Conservation (phyloP, 2,113 vertebrate genomes). For the Catharus bicknelli region DNA sequence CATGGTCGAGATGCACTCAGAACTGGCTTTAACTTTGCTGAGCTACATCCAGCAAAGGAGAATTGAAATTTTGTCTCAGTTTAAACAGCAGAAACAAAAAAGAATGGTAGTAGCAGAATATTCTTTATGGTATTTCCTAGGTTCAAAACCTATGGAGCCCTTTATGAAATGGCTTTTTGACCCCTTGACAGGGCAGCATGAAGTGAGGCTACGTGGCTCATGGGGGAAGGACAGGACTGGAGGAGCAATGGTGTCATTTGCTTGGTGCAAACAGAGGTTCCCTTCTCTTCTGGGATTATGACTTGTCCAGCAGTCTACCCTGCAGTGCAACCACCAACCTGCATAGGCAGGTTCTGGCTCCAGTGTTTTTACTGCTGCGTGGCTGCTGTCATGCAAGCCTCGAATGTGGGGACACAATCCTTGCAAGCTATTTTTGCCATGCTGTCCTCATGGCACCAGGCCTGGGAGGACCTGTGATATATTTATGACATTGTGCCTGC, state of each 20-base stretch:
- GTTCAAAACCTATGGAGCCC: background rate
- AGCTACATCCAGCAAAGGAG: background rate
- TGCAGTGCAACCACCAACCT: background rate
- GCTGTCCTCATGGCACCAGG: background rate
- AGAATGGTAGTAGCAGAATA: background rate
- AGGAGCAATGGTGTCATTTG: background rate
- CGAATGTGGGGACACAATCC: background rate
- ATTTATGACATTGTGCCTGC: background rate
- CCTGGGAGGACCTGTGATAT: background rate
- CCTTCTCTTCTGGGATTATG: rapidly evolving
- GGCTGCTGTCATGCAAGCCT: background rate
- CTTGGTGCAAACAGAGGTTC: background rate
- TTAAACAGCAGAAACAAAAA: background rate
- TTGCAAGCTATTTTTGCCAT: background rate
- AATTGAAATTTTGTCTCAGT: background rate
- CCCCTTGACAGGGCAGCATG: rapidly evolving
- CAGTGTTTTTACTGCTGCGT: background rate
- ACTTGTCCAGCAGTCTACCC: background rate
- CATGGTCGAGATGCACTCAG: background rate
- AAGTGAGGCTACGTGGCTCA: background rate
- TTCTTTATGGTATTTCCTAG: background rate
- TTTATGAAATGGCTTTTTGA: background rate
- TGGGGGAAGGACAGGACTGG: background rate
- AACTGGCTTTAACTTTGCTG: background rate
- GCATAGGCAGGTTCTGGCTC: background rate